Percentiles rank a stretch among this genome's conserved stretches.
Evolutionary conservation across 2,113 vertebrate species (phyloP).

Genomic region (Oenanthe melanoleuca): DNA sequence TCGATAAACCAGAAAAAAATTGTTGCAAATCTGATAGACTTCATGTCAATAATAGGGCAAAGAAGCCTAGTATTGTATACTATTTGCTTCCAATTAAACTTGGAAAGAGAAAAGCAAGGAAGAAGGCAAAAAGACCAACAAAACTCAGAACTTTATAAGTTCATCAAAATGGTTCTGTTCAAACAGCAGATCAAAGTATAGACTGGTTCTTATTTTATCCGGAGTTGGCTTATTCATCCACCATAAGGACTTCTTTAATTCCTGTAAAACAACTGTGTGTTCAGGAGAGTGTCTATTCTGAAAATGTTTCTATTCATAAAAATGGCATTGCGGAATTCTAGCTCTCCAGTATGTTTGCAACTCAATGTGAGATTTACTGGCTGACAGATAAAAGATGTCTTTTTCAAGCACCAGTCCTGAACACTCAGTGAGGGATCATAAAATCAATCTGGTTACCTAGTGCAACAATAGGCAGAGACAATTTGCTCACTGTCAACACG

Average conservation of each 20-base stretch:
- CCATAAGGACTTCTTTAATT: constrained; percentile 68
- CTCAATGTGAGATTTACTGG: constrained; percentile 68
- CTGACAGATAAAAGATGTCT: constrained; percentile 73
- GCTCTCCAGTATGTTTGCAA: constrained; percentile 67
- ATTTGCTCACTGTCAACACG: constrained; percentile 54
- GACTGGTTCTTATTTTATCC: constrained; percentile 66
- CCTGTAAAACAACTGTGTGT: constrained; percentile 69
- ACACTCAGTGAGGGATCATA: constrained; percentile 66
- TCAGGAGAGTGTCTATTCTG: constrained; percentile 68
- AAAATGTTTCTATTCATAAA: constrained; percentile 72
- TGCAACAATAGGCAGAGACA: constrained; percentile 52
- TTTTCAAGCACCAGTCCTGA: constrained; percentile 68
- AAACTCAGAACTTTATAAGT: constrained; percentile 48
- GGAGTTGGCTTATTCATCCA: constrained; percentile 57
- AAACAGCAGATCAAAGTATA: constrained; percentile 57
- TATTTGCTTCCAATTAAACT: not conserved
- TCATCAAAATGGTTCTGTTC: constrained; percentile 58
- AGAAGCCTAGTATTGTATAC: not conserved
- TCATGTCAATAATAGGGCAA: not conserved
- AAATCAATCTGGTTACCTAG: constrained; percentile 71
- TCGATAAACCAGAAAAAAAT: not conserved
- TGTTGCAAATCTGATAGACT: not conserved
- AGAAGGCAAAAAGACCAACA: constrained; percentile 26
- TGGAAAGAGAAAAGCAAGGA: not conserved
- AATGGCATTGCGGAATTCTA: constrained; percentile 56